Evolutionary conservation across 2,797 vertebrate species (phyloP), one percentile per base, ranked within the genome.

Genomic region (Sebastes matsubarae): DNA sequence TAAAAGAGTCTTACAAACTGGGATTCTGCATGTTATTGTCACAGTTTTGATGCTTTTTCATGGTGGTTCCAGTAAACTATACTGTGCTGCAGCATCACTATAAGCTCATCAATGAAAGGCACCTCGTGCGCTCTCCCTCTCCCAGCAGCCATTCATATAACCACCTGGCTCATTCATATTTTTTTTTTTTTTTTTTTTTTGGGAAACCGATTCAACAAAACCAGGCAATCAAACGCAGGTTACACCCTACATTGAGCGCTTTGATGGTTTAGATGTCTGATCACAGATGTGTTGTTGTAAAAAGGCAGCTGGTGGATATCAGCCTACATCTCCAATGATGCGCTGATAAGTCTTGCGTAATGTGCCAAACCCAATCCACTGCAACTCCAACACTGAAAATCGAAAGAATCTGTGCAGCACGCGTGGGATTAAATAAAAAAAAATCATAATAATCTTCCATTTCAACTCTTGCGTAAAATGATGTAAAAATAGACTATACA

Each of bases 101-200:
- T 78, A n/a, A 74, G 27, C 61, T 90, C 83, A 89, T 95, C 92
- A 94, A 94, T 94, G 93, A 89, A 87, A 65, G 46, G 38, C 85
- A 59, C 85, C 79, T 87, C 87, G 63, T 67, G 82, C 25, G 71
- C 76, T 75, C 36, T 68, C 77, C 84, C 84, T 76, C 46, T 50
- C 81, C 88, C 87, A 50, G 85, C 83, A 90, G 83, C 68, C 94
- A 95, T 95, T 95, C 94, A 95, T 84, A 93, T 84, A 93, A 93
- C 63, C 91, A 95, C 92, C 91, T 94, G 92, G 75, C 66, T 87
- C 94, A 94, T 94, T 95, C 93, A 94, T 87, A 57, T 74, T 80
- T 88, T 68, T 52, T 60, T n/a, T 27, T 25, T 25, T 55, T 58
- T 27, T 58, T 27, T 29, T 59, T 59, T 29, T 59, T 58, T 25